Conservation (phyloP, 2,113 vertebrate genomes). For the Sitta europaea region DNA sequence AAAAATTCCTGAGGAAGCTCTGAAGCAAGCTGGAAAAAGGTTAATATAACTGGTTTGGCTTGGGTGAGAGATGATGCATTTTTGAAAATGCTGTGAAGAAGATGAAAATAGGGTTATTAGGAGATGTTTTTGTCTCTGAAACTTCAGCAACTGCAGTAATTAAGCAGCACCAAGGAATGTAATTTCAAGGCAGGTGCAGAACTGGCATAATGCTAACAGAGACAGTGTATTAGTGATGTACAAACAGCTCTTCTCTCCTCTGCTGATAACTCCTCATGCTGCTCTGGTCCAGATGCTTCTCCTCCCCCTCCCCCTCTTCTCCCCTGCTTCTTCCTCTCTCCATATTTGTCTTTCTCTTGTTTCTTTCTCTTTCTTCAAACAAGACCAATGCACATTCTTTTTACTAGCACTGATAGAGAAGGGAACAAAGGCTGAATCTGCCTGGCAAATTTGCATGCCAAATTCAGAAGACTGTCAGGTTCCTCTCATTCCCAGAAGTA, state of each 20-base stretch:
- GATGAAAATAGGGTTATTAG: not conserved
- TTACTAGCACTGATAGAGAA: not conserved
- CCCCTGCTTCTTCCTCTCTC: not conserved
- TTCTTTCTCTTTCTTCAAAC: not conserved
- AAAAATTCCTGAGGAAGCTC: not conserved
- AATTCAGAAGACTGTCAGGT: not conserved
- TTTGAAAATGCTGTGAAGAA: not conserved
- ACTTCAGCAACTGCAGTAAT: not conserved
- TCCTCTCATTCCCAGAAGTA: not conserved
- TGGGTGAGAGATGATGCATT: not conserved
- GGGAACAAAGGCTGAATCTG: not conserved
- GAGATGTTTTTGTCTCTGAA: not conserved
- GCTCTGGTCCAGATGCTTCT: not conserved
- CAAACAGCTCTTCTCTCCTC: not conserved
- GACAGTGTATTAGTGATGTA: not conserved
- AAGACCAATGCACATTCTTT: not conserved
- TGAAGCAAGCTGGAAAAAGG: not conserved
- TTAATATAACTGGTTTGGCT: not conserved
- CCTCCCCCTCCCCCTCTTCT: not conserved
- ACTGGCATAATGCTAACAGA: not conserved
- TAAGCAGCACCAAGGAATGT: not conserved
- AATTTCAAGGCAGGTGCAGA: not conserved
- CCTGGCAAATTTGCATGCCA: not conserved
- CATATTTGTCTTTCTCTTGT: not conserved
- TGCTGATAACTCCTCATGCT: not conserved